These are phyloP conservation scores for Phalacrocorax aristotelis DNA, from an alignment of 2,113 vertebrate species.

Conservation along the genomic window DNA sequence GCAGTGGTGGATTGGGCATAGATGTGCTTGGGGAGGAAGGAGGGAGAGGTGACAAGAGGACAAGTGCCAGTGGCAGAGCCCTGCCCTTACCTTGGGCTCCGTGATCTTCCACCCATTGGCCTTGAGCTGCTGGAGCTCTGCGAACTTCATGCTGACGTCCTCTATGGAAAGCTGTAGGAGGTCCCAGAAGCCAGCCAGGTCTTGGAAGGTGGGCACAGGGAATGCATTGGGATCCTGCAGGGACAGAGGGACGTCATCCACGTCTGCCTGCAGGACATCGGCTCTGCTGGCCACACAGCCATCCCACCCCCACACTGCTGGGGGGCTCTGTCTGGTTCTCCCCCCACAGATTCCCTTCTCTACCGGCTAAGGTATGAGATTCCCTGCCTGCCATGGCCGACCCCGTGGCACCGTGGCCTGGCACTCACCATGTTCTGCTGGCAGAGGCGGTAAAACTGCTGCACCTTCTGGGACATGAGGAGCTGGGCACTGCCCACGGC, in stretches of 20 bases:
- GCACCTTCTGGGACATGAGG: constrained; percentile 98
- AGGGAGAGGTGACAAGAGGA: not conserved
- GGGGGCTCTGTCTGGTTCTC: not conserved
- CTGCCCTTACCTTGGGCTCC: constrained; percentile 88
- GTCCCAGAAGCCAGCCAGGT: constrained; percentile 97
- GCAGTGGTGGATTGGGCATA: not conserved
- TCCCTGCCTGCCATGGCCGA: rapidly evolving
- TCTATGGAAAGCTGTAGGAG: constrained; percentile 97
- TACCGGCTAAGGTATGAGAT: not conserved
- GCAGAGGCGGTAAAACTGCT: constrained; percentile 98
- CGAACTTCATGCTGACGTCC: constrained; percentile 93
- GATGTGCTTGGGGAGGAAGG: not conserved
- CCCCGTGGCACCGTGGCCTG: rapidly evolving
- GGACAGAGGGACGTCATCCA: not conserved
- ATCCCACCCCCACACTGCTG: not conserved
- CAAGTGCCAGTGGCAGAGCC: not conserved
- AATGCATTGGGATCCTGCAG: constrained; percentile 88
- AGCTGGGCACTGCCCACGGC: constrained; percentile 95
- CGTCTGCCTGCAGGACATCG: rapidly evolving
- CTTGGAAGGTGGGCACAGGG: constrained; percentile 95
- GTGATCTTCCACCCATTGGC: constrained; percentile 93
- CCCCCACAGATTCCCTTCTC: not conserved
- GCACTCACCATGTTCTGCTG: constrained; percentile 96
- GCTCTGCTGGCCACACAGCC: not conserved
- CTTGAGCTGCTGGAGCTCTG: constrained; percentile 94